Evolutionary conservation across 1,140 invertebrate species (phyloP).

Genomic region (Chrysomallon squamiferum): DNA sequence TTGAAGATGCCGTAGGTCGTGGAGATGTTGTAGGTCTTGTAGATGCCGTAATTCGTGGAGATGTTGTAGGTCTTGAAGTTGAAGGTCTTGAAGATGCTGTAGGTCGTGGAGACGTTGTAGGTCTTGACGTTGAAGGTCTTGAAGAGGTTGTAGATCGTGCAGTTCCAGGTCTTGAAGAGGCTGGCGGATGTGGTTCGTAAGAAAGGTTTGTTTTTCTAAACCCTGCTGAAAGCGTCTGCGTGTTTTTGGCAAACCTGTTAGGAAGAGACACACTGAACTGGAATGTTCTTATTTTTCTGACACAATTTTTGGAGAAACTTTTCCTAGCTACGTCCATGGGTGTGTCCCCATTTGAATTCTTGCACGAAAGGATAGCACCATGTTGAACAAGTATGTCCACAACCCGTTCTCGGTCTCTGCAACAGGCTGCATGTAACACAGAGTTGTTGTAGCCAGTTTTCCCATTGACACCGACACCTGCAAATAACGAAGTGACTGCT

Average conservation of each 20-base stretch:
- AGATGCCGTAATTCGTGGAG: neutral
- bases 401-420: conserved; percentile 34
- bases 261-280: neutral
- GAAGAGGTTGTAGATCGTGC: neutral
- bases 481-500: neutral
- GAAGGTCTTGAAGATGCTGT: neutral
- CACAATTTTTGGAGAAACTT: conserved; percentile 28
- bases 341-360: conserved; percentile 31
- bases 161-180: no score
- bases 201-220: conserved; percentile 1
- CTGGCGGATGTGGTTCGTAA: no score
- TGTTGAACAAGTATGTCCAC: conserved; percentile 33
- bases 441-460: conserved; percentile 34
- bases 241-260: neutral
- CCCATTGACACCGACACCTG: conserved; percentile 41
- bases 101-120: neutral
- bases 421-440: conserved; percentile 39
- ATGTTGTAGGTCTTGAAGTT: neutral
- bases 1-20: neutral
- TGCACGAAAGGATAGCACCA: conserved; percentile 17
- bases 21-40: neutral
- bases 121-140: neutral
- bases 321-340: conserved; percentile 27
- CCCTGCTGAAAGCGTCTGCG: neutral
- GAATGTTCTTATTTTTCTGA: conserved; percentile 30